These are phyloP conservation scores for Neomonachus schauinslandi DNA, from an alignment of 2,113 vertebrate genomes.

Conservation along the genomic window DNA sequence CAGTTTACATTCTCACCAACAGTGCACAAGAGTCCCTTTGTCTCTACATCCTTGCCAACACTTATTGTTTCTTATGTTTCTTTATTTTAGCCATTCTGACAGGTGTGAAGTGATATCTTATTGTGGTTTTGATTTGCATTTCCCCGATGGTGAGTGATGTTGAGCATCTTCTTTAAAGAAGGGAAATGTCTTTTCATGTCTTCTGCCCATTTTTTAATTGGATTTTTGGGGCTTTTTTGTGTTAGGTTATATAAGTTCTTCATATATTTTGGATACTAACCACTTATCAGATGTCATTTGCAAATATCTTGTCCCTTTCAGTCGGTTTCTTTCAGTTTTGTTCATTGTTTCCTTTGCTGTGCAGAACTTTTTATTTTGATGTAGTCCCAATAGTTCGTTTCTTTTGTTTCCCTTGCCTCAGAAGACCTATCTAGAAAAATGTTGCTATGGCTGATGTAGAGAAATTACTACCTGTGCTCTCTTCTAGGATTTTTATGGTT, in stretches of 20 bases:
- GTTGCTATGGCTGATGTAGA: neutral
- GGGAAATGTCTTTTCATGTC: neutral
- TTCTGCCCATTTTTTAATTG: neutral
- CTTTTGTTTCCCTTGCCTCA: neutral
- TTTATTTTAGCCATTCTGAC: neutral
- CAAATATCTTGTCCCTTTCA: neutral
- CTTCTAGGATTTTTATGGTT: neutral
- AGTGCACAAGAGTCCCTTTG: neutral
- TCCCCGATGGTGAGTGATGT: neutral
- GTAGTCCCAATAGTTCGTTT: neutral
- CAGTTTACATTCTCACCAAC: neutral
- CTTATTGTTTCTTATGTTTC: neutral
- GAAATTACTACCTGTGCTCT: neutral
- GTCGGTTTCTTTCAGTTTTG: neutral
- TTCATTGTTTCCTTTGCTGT: neutral
- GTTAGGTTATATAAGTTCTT: neutral
- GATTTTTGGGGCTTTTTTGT: neutral
- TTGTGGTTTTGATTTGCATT: neutral
- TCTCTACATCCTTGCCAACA: neutral
- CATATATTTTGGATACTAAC: neutral
- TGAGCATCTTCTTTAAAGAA: neutral
- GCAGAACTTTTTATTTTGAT: neutral
- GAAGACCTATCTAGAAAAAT: neutral
- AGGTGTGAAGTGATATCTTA: neutral
- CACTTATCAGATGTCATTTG: neutral